phyloP scores from a whole-genome alignment of 1,140 invertebrate genomes.

The Lordiphosa clarofinis region DNA sequence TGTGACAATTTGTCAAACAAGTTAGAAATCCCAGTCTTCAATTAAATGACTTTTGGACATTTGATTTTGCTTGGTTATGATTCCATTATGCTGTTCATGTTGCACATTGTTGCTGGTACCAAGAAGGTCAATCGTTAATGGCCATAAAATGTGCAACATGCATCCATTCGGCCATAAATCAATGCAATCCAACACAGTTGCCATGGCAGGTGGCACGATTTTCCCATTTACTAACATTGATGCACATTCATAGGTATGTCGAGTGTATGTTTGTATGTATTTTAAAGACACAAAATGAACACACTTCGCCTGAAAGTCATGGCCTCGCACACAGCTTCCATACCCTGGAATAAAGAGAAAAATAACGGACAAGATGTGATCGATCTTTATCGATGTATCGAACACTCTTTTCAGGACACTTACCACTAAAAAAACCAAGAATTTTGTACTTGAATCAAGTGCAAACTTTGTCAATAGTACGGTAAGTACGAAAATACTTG shows the following conservation, averaged over 20 bases:
- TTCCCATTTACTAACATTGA: conserved; percentile 10
- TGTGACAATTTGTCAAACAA: conserved; percentile 25
- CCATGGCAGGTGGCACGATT: conserved; percentile 21
- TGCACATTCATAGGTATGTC: neutral
- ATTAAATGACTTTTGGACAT: conserved; percentile 16
- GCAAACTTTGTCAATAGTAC: too few species aligned
- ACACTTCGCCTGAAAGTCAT: too few species aligned
- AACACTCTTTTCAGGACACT: too few species aligned
- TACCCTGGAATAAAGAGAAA: too few species aligned
- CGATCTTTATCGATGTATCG: too few species aligned
- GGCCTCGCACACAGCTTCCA: too few species aligned
- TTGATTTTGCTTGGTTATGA: conserved; percentile 34
- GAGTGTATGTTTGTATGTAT: neutral
- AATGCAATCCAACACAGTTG: conserved; percentile 42
- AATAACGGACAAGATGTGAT: too few species aligned
- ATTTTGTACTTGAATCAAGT: too few species aligned
- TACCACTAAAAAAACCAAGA: too few species aligned
- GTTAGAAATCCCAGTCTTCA: conserved; percentile 27
- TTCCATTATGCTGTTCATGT: conserved; percentile 17
- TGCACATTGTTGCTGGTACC: conserved; percentile 23
- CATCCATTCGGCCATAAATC: conserved; percentile 41
- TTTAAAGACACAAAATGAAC: too few species aligned
- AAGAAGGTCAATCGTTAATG: conserved; percentile 36
- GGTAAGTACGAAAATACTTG: too few species aligned
- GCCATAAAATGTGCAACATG: conserved; percentile 50